Conservation (phyloP, 2,888 invertebrate genomes). For the Troides oblongomaculatus region DNA sequence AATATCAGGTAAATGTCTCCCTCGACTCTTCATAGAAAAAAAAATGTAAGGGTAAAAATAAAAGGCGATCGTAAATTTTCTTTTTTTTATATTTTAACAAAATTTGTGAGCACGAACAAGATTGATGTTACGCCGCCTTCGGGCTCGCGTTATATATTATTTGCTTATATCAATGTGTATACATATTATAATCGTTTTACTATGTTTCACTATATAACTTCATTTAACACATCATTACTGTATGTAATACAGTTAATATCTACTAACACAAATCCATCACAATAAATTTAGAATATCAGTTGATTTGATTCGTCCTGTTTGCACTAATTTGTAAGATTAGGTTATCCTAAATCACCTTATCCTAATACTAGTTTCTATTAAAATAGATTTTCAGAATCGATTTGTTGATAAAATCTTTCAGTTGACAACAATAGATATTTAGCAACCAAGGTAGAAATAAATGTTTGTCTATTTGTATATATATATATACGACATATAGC, state of each 20-base stretch:
- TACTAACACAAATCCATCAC: slow-evolving; percentile 78
- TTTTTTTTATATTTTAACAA: slow-evolving; percentile 25
- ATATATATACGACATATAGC: slow-evolving; percentile 24
- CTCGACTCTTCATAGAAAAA: too few species aligned
- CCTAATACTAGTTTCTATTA: slow-evolving; percentile 48
- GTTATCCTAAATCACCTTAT: slow-evolving; percentile 35
- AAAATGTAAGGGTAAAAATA: not conserved
- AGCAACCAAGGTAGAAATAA: slow-evolving; percentile 43
- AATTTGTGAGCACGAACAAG: slow-evolving; percentile 26
- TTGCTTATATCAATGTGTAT: slow-evolving; percentile 29
- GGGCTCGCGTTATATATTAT: slow-evolving; percentile 18
- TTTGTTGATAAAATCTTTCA: slow-evolving; percentile 76
- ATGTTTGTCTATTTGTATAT: slow-evolving; percentile 24
- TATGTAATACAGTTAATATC: slow-evolving; percentile 55
- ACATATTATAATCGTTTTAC: slow-evolving; percentile 32
- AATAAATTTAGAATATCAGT: slow-evolving; percentile 79
- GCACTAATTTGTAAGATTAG: slow-evolving; percentile 46
- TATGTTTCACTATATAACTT: slow-evolving; percentile 36
- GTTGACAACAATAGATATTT: slow-evolving; percentile 59
- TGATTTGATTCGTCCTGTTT: slow-evolving; percentile 70
- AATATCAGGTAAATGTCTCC: too few species aligned
- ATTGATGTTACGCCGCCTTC: slow-evolving; percentile 16
- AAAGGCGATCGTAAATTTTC: not conserved
- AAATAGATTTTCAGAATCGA: slow-evolving; percentile 59
- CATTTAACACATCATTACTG: slow-evolving; percentile 43